phyloP scores from a whole-genome alignment of 2,113 vertebrate genomes.

The Alligator mississippiensis region DNA sequence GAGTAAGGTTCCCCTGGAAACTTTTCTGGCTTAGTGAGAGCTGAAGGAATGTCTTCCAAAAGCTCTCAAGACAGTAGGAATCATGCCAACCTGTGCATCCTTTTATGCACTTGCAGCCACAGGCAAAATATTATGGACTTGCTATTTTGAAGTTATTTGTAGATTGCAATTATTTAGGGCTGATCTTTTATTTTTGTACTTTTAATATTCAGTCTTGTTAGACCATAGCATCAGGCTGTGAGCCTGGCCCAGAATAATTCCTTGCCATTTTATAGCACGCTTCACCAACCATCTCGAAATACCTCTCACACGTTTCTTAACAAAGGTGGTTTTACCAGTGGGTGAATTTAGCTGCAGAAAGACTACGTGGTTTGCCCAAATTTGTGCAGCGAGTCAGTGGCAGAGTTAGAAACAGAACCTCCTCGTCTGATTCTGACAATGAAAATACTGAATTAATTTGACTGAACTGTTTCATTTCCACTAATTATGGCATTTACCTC shows the following conservation, averaged over 20 bases:
- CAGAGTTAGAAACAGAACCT: neutral
- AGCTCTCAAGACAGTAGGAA: neutral
- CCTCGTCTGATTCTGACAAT: neutral
- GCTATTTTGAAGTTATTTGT: constrained; percentile 11
- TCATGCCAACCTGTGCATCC: neutral
- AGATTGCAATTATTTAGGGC: neutral
- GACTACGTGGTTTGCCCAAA: neutral
- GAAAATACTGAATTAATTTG: neutral
- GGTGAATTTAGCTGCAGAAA: neutral
- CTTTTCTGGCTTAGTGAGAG: constrained; percentile 1
- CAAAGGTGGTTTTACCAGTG: neutral
- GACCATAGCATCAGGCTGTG: neutral
- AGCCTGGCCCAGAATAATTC: neutral
- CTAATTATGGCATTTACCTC: neutral
- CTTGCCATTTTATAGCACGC: constrained; percentile 8
- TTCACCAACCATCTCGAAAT: neutral
- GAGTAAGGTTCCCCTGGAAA: neutral
- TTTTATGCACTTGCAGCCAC: neutral
- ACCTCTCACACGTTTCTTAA: neutral
- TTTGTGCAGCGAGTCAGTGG: fast-evolving
- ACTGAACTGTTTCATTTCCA: neutral
- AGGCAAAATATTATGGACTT: constrained; percentile 4
- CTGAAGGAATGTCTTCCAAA: neutral
- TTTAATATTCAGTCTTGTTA: constrained; percentile 2
- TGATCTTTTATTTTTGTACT: neutral